phyloP scores from a whole-genome alignment of 2,113 vertebrate species.

The Pica pica region DNA sequence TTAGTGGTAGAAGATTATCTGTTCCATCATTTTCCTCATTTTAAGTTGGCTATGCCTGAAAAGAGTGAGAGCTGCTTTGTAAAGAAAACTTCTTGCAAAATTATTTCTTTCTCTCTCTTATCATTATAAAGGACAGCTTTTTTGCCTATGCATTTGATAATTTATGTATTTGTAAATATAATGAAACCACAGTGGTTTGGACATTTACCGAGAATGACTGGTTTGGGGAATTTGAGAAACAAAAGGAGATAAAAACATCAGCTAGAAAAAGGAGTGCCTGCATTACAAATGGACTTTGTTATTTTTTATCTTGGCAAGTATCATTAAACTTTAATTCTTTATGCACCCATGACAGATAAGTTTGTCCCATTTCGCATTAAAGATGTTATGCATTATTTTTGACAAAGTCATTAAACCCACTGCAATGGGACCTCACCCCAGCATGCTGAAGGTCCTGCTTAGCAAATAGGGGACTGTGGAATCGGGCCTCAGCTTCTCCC shows the following conservation, averaged over 20 bases:
- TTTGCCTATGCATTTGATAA: neutral
- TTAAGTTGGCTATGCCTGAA: neutral
- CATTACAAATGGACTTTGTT: constrained; percentile 48
- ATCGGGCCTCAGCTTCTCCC: neutral
- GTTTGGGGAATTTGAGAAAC: constrained; percentile 44
- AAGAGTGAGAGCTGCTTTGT: neutral
- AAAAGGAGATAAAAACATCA: constrained; percentile 54
- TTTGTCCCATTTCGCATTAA: neutral
- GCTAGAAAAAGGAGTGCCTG: constrained; percentile 41
- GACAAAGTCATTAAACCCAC: constrained; percentile 1
- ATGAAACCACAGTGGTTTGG: constrained; percentile 37
- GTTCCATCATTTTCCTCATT: neutral
- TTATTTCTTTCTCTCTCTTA: neutral
- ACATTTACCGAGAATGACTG: constrained; percentile 19
- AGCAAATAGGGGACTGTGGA: neutral
- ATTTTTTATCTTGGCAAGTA: constrained; percentile 53
- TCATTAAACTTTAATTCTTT: constrained; percentile 39
- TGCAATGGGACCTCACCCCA: neutral
- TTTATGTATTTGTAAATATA: constrained; percentile 41
- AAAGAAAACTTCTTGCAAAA: neutral
- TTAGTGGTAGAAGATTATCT: neutral
- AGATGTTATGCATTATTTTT: constrained; percentile 3
- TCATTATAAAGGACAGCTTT: neutral
- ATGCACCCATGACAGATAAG: neutral
- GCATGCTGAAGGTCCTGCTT: neutral